A percentile compares a stretch with the other conserved stretches of the same genome.
These are phyloP conservation scores for Anarsia innoxiella DNA, from an alignment of 2,888 invertebrate species.

Conservation along the genomic window DNA sequence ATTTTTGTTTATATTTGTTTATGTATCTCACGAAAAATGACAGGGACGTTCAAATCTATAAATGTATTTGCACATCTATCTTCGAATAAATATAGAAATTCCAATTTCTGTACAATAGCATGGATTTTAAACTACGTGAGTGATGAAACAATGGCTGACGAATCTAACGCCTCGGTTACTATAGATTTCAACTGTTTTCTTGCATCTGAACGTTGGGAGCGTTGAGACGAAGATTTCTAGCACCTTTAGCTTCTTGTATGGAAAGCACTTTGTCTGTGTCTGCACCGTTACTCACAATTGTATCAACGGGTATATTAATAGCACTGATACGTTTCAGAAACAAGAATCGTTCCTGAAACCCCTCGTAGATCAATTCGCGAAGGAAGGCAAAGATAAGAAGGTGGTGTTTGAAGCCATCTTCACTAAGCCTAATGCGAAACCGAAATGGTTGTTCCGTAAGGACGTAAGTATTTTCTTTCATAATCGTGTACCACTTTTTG, in stretches of 20 bases:
- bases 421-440: constrained; percentile 96
- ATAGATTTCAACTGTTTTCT: constrained; percentile 39
- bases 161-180: constrained; percentile 63
- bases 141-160: constrained; percentile 54
- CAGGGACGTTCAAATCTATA: constrained; percentile 17
- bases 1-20: constrained; percentile 40
- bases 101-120: constrained; percentile 69
- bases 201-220: constrained; percentile 51
- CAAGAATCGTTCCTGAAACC: constrained; percentile 95
- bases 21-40: constrained; percentile 14
- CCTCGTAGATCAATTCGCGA: constrained; percentile 93
- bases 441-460: constrained; percentile 93
- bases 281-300: constrained; percentile 31
- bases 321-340: constrained; percentile 79
- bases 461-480: constrained; percentile 81
- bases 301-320: constrained; percentile 35
- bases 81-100: constrained; percentile 42
- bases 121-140: constrained; percentile 49
- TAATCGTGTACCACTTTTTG: too few species aligned
- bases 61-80: constrained; percentile 37
- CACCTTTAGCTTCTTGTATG: constrained; percentile 63
- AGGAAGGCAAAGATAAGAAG: constrained; percentile 97
- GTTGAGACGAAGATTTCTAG: constrained; percentile 43
- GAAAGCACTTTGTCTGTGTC: constrained; percentile 62
- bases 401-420: constrained; percentile 95